Base-by-base conservation (phyloP, 1,140 invertebrate genomes). In the Drosophila watanabei region DNA sequence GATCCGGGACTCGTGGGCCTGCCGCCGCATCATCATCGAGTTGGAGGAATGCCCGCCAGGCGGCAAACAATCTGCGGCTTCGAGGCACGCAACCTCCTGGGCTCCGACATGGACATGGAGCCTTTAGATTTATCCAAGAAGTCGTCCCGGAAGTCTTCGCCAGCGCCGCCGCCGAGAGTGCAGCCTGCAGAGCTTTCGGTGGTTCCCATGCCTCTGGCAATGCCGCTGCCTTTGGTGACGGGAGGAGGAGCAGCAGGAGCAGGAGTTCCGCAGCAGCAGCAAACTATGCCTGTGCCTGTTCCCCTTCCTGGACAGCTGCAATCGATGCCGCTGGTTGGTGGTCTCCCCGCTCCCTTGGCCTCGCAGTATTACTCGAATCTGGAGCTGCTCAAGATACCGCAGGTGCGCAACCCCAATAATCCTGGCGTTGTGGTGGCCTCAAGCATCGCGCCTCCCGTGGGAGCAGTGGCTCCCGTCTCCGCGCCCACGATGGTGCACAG, bases 51-150 rank as follows among this genome's bases (percentile, higher is more conserved):
- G 57, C 91, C 91, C 1, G 72, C 80, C 8, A 71, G 91, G 48
- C 37, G 91, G 57, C 91, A 92, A 75, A 92, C 91, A 4, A 92
- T 92, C 20, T 90, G 91, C 32, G 91, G 91, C n/a, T 92, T 92
- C 32, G 91, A 92, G 68, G 85, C 80, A 6, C 61, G 91, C 9
- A 90, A 92, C 52, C 43, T 92, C 28, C 24, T 82, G 2, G 3
- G 10, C 30, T 13, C 82, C 46, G 88, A 92, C 4, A 45, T 79
- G 49, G 91, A 92, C 13, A 92, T 92, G 90, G 82, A 92, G 30
- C 91, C 91, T 0, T 45, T 92, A 49, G 91, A 92, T 63, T 45
- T 92, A 24, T 92, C 91, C 0, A 91, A 92, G 46, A 92, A 92
- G 39, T 72, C 72, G 0, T 68, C 61, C 28, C 57, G 68, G 2